Conservation (phyloP, 1,140 invertebrate genomes). For the Neuroterus valhalla region DNA sequence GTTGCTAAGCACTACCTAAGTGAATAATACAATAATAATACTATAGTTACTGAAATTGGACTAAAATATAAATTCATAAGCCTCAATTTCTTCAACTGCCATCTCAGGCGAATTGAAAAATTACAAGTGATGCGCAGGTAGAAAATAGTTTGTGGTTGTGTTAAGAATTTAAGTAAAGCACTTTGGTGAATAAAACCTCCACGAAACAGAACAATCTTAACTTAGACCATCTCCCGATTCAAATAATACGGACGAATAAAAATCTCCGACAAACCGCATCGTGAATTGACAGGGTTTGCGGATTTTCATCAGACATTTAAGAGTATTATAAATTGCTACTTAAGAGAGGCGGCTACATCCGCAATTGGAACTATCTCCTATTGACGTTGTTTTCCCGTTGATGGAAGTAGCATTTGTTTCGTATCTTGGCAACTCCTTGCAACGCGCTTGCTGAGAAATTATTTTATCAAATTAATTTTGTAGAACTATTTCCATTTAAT, state of each 20-base stretch:
- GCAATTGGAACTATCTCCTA: constrained; percentile 81
- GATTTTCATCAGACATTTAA: too few species aligned
- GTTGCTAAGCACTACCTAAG: neutral
- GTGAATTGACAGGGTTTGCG: too few species aligned
- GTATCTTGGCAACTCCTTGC: constrained; percentile 85
- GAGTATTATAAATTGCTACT: constrained; percentile 37
- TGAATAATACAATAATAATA: neutral
- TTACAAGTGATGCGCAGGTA: constrained; percentile 12
- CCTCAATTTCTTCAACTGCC: constrained; percentile 4
- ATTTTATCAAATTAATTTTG: constrained; percentile 15
- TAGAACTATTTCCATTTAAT: too few species aligned
- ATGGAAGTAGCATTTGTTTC: constrained; percentile 82
- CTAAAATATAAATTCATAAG: neutral
- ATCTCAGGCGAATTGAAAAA: constrained; percentile 13
- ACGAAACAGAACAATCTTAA: constrained; percentile 48
- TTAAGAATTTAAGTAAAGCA: constrained; percentile 49
- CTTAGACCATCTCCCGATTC: constrained; percentile 37
- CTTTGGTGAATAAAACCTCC: constrained; percentile 54
- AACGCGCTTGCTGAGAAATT: constrained; percentile 82
- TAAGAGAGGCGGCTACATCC: constrained; percentile 73
- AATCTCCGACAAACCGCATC: too few species aligned
- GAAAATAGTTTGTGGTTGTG: constrained; percentile 25
- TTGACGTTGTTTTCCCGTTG: constrained; percentile 82
- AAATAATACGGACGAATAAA: constrained; percentile 43
- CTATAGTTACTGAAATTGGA: neutral